Base-by-base conservation (phyloP, 2,797 vertebrate genomes). In the Garrulus glandarius region DNA sequence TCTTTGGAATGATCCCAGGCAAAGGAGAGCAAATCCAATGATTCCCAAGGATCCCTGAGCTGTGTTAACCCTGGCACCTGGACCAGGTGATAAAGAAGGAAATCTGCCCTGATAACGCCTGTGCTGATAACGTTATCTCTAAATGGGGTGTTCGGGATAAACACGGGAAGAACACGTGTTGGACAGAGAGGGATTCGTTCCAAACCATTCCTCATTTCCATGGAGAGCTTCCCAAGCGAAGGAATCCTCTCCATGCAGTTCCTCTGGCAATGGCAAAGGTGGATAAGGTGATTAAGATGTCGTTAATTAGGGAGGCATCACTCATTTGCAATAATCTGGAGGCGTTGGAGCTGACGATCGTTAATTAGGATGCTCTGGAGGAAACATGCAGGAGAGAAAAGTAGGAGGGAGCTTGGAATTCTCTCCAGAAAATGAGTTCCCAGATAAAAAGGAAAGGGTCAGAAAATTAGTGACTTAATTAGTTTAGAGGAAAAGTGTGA, bases 291-390 rank as follows among this genome's bases (percentile, higher is more conserved):
- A 92, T 93, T 75, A 76, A 69, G 84, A 8, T 16, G 59, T 82
- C 36, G 22, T 81, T 87, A 80, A 87, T 82, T 76, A 82, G 20
- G 84, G 67, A 93, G 43, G 53, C 87, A 88, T 89, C 68, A 5
- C 68, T 91, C 93, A 36, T 84, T 81, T 84, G 80, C 61, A 36
- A 11, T 59, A 32, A 86, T 92, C 76, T 39, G 95, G 89, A 86
- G 94, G 92, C 16, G 77, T 78, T 36, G 27, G 21, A 81, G 69
- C 69, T 86, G 89, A 69, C 7, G 56, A 56, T 75, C 57, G 2
- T 61, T 96, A 94, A 95, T 94, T 88, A 89, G 20, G 59, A 26
- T 49, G 90, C 39, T 87, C 82, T 37, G 64, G 93, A 81, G 74
- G 87, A 89, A 96, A 81, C 14, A 20, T 2, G 17, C n/a, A 24